Evolutionary conservation across 2,888 invertebrate species (phyloP).

Genomic region (Pseudanteris insignis): DNA sequence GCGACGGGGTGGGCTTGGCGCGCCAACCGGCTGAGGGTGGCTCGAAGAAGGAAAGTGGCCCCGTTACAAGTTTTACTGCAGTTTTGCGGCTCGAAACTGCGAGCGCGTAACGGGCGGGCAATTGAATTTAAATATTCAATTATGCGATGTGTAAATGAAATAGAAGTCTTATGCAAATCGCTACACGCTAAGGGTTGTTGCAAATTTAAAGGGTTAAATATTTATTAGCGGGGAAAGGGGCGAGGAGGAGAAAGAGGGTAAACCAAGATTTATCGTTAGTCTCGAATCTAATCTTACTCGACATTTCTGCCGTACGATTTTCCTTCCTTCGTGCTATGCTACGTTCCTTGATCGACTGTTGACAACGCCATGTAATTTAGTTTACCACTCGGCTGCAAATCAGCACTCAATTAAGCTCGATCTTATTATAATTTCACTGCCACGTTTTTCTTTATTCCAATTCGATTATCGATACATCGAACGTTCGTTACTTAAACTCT

Average conservation of each 20-base stretch:
- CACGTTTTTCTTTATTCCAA: too few species aligned
- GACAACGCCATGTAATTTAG: too few species aligned
- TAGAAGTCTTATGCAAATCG: constrained; percentile 70
- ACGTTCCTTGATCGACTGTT: too few species aligned
- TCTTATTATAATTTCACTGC: too few species aligned
- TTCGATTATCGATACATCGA: too few species aligned
- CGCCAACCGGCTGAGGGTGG: constrained; percentile 44
- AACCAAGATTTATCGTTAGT: constrained; percentile 64
- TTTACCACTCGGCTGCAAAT: too few species aligned
- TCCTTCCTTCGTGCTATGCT: constrained; percentile 16
- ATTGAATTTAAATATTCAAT: constrained; percentile 69
- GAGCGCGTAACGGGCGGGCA: constrained; percentile 64
- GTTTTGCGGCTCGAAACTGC: constrained; percentile 67
- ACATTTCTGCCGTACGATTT: too few species aligned
- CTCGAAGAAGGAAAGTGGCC: constrained; percentile 62
- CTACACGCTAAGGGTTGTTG: constrained; percentile 66
- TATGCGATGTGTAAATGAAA: constrained; percentile 70
- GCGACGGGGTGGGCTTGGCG: constrained; percentile 37
- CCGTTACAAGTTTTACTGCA: constrained; percentile 68
- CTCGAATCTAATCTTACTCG: constrained; percentile 30
- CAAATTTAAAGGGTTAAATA: constrained; percentile 68
- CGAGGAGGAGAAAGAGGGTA: constrained; percentile 54
- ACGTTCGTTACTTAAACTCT: too few species aligned
- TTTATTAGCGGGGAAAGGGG: constrained; percentile 60
- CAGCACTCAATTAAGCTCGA: too few species aligned